Percentiles rank a stretch among this genome's conserved stretches.
These are phyloP conservation scores for Picathartes gymnocephalus DNA, from an alignment of 2,113 vertebrate genomes.

Conservation along the genomic window DNA sequence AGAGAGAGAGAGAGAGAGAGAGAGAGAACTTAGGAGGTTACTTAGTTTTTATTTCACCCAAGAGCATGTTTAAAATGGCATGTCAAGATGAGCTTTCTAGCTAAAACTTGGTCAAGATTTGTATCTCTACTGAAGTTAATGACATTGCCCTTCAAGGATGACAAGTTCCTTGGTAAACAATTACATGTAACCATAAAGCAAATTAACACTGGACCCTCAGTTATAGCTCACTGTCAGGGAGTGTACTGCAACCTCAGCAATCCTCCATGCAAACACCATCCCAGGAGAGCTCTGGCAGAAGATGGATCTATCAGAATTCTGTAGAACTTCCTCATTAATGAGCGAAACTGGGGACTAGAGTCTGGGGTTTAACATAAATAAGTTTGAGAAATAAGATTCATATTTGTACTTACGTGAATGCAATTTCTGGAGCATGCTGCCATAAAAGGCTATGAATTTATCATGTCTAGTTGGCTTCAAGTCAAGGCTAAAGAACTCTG, in stretches of 20 bases:
- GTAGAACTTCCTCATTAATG: background rate
- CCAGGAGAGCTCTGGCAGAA: background rate
- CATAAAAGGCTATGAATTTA: background rate
- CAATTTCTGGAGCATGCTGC: background rate
- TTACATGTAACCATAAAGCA: background rate
- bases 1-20: too few relatives aligned
- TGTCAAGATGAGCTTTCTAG: background rate
- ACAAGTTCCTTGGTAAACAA: background rate
- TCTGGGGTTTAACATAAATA: background rate
- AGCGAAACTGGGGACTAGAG: background rate
- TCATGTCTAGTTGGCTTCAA: background rate
- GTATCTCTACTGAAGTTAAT: background rate
- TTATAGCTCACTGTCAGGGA: background rate
- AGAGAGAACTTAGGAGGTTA: accelerated
- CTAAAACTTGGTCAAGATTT: background rate
- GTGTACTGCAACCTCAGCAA: background rate
- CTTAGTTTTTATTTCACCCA: background rate
- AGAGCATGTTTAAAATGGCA: background rate
- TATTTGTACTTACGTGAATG: background rate
- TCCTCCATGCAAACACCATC: background rate
- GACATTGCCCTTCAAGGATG: conserved; percentile 5
- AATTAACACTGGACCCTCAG: background rate
- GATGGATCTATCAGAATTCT: background rate
- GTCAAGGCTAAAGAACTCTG: background rate
- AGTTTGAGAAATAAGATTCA: background rate